These are phyloP conservation scores for Scolopax rusticola DNA, from an alignment of 2,797 vertebrate genomes.

Conservation along the genomic window DNA sequence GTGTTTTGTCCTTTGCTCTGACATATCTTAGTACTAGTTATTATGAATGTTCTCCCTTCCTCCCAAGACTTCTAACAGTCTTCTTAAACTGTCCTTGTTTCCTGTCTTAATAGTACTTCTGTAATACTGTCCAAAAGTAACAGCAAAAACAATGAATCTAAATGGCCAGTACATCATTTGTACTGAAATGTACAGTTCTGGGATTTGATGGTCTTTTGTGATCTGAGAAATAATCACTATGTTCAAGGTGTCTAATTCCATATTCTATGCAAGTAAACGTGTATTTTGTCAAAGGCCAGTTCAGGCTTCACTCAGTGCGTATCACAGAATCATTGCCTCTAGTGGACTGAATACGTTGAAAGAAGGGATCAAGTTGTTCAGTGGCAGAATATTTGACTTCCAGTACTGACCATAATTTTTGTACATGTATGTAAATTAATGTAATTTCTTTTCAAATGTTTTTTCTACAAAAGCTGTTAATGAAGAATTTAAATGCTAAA, in stretches of 20 bases:
- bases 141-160: background rate
- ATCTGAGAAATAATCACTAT: background rate
- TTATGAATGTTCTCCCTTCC: background rate
- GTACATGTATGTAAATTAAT: background rate
- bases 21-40: background rate
- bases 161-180: background rate
- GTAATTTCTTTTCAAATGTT: background rate
- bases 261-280: background rate
- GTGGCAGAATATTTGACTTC: background rate
- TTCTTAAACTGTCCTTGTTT: background rate
- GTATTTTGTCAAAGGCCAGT: background rate
- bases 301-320: background rate
- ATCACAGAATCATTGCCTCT: background rate
- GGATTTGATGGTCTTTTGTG: background rate
- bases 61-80: background rate
- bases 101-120: background rate
- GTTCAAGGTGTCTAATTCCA: background rate
- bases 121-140: background rate
- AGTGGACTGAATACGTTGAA: background rate
- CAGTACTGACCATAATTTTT: background rate
- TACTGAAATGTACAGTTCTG: background rate
- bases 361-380: background rate
- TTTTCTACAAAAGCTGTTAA: background rate
- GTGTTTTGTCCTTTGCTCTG: background rate
- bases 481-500: background rate